Evolutionary conservation across 2,113 vertebrate species (phyloP).

Genomic region (Thomomys bottae): DNA sequence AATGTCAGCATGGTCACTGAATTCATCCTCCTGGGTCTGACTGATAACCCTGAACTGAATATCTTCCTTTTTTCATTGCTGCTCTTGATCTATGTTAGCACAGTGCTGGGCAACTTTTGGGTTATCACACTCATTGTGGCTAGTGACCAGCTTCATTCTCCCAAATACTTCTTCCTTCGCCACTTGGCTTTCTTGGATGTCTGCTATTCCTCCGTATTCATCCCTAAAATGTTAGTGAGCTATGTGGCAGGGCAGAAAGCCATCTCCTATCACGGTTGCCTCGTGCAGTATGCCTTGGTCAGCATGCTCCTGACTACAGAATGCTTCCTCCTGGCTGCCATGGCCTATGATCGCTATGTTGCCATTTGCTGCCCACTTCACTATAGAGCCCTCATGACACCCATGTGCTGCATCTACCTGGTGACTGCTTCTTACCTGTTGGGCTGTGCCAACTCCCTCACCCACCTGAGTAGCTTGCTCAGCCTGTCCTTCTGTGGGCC

Average conservation of each 20-base stretch:
- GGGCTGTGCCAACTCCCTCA: constrained; percentile 55
- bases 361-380: constrained; percentile 39
- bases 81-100: constrained; percentile 55
- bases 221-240: constrained; percentile 61
- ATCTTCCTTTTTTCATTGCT: constrained; percentile 30
- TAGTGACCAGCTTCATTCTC: constrained; percentile 43
- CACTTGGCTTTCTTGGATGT: constrained; percentile 71
- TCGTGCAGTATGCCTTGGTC: constrained; percentile 45
- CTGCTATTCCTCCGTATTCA: constrained; percentile 63
- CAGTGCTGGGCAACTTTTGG: constrained; percentile 49
- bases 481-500: constrained; percentile 70
- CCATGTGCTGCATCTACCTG: background rate
- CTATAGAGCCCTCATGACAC: constrained; percentile 39
- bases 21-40: constrained; percentile 59
- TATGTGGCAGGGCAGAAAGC: background rate
- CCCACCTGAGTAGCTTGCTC: constrained; percentile 54
- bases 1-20: constrained; percentile 51
- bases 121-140: constrained; percentile 34
- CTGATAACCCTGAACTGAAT: background rate
- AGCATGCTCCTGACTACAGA: constrained; percentile 53
- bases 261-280: constrained; percentile 31
- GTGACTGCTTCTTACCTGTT: constrained; percentile 27
- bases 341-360: constrained; percentile 65
- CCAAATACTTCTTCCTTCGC: constrained; percentile 68
- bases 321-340: constrained; percentile 65